phyloP scores from a whole-genome alignment of 2,797 vertebrate genomes.

The Mus spretus region DNA sequence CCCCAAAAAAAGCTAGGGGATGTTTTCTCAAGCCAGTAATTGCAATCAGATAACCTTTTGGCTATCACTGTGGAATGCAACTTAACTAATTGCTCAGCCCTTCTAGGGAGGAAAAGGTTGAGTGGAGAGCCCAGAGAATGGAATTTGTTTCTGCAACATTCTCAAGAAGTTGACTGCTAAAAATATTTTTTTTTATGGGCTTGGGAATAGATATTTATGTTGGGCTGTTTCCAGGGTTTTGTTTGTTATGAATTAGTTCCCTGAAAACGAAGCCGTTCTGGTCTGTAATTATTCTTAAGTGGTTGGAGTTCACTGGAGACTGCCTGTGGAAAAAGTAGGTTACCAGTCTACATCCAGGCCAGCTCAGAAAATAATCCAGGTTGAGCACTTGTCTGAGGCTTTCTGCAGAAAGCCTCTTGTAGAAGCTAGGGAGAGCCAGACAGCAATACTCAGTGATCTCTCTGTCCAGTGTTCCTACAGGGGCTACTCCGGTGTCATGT shows the following conservation, averaged over 20 bases:
- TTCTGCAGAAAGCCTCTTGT: conserved; percentile 1
- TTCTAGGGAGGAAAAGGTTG: conserved; percentile 63
- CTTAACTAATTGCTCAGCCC: conserved; percentile 69
- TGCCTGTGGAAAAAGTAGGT: not conserved
- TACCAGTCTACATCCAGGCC: not conserved
- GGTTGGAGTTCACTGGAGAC: not conserved
- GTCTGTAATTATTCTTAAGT: conserved; percentile 48
- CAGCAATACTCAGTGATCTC: not conserved
- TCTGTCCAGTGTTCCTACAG: not conserved
- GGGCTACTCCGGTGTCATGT: conserved; percentile 16
- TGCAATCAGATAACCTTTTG: conserved; percentile 9
- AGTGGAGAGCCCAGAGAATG: conserved; percentile 70
- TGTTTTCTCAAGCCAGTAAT: not conserved
- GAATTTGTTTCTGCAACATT: conserved; percentile 79
- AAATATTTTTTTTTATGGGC: conserved; percentile 78
- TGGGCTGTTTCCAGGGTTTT: conserved; percentile 77
- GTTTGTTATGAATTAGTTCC: conserved; percentile 77
- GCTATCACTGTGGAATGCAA: conserved; percentile 61
- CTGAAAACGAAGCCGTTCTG: conserved; percentile 58
- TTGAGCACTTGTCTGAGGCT: conserved; percentile 11
- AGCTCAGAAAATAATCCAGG: conserved; percentile 43
- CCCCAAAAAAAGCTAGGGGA: not conserved
- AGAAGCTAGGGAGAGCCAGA: not conserved
- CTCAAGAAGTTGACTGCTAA: conserved; percentile 77
- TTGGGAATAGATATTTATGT: conserved; percentile 80